Evolutionary conservation across 2,113 vertebrate genomes (phyloP), one percentile per base, ranked within the genome.

Genomic region (Tapirus terrestris): DNA sequence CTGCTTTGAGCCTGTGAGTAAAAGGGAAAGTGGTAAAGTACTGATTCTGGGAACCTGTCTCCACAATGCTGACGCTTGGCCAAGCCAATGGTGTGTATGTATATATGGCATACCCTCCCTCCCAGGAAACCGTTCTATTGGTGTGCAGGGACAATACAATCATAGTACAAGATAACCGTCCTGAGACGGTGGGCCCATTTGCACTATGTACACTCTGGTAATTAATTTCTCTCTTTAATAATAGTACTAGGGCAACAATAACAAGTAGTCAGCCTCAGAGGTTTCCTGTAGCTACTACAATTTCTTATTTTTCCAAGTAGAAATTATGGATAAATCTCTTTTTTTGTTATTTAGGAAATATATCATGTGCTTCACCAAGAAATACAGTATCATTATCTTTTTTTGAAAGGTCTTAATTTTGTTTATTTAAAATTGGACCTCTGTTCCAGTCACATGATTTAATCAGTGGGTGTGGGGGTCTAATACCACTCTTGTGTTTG

Each of bases 401-500:
- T 86, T 67, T 18, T 9, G 10, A 43, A 96, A 68, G 45, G 48
- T 92, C 80, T 96, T 91, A 65, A 91, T 95, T 94, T 97, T 94
- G 29, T 96, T 97, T 94, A 73, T 92, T 96, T 95, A 88, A 96
- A 97, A 81, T 96, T 91, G 68, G 75, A 97, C 25, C 21, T 95
- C 63, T 96, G 36, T 96, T 96, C 89, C 29, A 58, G 92, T 96
- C 81, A 89, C n/a, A 82, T 92, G 88, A 93, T 77, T 96, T 97
- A 91, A 81, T 90, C 82, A 73, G 60, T 77, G 92, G 95, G 92
- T 96, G 96, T 97, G 97, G 94, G 73, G 29, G 53, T 88, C 75
- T 97, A 86, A 88, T 76, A 73, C 92, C 56, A 92, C 92, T 84
- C 53, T 83, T 90, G 65, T 93, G 80, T 70, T 89, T 96, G 96